Evolutionary conservation across 2,113 vertebrate genomes (phyloP), one percentile per base, ranked within the genome.

Genomic region (Anguilla japonica): DNA sequence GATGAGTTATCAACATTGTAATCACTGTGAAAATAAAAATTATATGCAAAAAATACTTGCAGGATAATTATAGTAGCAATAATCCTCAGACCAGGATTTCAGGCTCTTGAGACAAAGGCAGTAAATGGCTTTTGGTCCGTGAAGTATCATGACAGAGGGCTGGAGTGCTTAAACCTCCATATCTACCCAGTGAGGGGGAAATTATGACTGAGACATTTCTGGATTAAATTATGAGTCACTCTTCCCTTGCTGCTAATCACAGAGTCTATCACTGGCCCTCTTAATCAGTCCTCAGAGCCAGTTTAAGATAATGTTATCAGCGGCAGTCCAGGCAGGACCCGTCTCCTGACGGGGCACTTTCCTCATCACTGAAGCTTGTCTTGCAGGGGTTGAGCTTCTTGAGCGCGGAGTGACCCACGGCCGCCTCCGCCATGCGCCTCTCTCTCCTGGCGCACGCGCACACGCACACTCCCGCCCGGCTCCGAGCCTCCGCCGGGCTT

Each of bases 271-370:
- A 18, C 81, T 67, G 60, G 0, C 26, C 13, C n/a, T 87, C 50
- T 53, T 85, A 90, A 88, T 86, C 84, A 88, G 82, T 78, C 78
- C 78, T 83, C 39, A 9, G 82, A 84, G 41, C 81, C 46, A 79
- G 80, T 75, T 67, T 81, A 84, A 86, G 86, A 88, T 87, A 89
- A 89, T 87, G 83, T 85, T 84, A 89, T 88, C 87, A 71, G 84
- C 87, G 53, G 46, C 84, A 67, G 53, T 56, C 82, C 84, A 57
- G 84, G 56, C 86, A 41, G 53, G 79, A n/a, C 78, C 57, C 39
- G 39, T 39, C 79, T 34, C 67, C 82, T 85, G 83, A 79, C 86
- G 83, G 83, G 40, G 82, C 82, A 82, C 34, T 84, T 86, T 82
- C 79, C 84, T 83, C 80, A 63, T 84, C 50, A 39, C 50, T 83